Conservation (phyloP, 2,797 vertebrate genomes). For the Graptemys geographica region DNA sequence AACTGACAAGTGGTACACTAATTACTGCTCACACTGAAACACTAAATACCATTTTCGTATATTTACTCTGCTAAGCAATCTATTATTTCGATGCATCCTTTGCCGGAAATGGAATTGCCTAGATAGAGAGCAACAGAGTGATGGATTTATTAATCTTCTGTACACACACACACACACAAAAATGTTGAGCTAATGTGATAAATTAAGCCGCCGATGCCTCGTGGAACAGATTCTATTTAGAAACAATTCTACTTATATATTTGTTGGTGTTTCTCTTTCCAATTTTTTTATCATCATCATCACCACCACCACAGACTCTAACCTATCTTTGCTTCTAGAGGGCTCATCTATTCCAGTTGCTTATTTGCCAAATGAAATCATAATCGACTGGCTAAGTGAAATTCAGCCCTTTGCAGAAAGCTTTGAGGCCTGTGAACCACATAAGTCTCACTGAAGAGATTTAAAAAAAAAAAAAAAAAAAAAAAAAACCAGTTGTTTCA, state of each 20-base stretch:
- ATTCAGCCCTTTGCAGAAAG: neutral
- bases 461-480: neutral
- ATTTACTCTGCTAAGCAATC: constrained; percentile 73
- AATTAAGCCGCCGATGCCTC: constrained; percentile 53
- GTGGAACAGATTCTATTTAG: neutral
- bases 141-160: constrained; percentile 67
- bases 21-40: constrained; percentile 72
- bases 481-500: neutral
- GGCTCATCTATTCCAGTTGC: neutral
- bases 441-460: neutral
- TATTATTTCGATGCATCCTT: constrained; percentile 66
- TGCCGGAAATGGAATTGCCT: constrained; percentile 43
- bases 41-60: constrained; percentile 67
- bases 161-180: neutral
- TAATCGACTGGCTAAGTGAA: neutral
- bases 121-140: constrained; percentile 42
- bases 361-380: neutral
- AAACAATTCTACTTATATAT: neutral
- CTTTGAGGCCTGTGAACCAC: neutral
- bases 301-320: neutral
- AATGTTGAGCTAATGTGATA: constrained; percentile 33
- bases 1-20: constrained; percentile 73
- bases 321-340: neutral
- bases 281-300: neutral
- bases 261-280: neutral